Evolutionary conservation across 2,888 invertebrate species (phyloP), one percentile per base, ranked within the genome.

Genomic region (Stratiomys singularior): DNA sequence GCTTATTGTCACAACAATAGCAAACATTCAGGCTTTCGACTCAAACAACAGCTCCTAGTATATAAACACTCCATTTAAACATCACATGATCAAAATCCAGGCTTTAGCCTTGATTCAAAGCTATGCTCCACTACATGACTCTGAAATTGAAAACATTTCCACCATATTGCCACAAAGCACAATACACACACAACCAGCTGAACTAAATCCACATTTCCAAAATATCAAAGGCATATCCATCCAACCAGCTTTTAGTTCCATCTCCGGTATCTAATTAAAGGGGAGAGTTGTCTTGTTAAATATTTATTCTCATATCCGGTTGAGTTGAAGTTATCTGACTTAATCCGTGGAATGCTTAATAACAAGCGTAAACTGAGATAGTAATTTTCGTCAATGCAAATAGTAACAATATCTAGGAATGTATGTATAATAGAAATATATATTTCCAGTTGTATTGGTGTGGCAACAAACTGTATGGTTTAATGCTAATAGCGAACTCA

Each of bases 241-340:
- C 60, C 9, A 60, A 30, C 64, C 25, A 69, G 30, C 69, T 27
- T 60, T 74, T 37, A 76, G 60, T 74, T 63, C 69, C 76, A 79
- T 77, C 78, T 77, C 77, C 79, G 76, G 77, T 77, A 67, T 77
- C 79, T 79, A 79, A 79, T 79, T 79, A 79, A 79, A 79, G 60
- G 77, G 72, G 74, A 74, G 69, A 63, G 69, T 69, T 77, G 67
- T 56, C 76, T 79, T 63, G 77, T 79, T 79, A 79, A 79, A 79
- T 79, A 79, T 79, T 79, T 79, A 79, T 74, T 76, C 69, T 67
- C 77, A 77, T 79, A 79, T 79, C 79, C 77, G 78, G 77, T 56
- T 63, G 76, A 77, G 77, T 77, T 79, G 71, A 77, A 77, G 56
- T 79, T 63, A 47, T 79, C 79, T 63, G 58, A 46, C 76, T 58